Evolutionary conservation across 2,888 invertebrate genomes (phyloP).

Genomic region (Odontothrips loti): DNA sequence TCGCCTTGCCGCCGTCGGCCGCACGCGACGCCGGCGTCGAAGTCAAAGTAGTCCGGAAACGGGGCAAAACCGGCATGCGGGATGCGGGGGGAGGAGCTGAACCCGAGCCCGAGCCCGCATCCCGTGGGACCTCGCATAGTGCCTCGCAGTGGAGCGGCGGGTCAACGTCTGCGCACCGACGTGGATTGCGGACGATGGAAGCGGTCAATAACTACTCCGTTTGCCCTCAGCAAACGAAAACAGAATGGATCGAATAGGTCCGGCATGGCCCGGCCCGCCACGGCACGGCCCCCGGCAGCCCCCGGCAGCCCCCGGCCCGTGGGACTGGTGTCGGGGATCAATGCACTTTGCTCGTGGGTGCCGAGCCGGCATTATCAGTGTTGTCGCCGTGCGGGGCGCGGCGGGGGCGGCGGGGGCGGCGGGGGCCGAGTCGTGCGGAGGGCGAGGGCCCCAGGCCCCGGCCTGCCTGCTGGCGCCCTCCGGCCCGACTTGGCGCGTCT

Average conservation of each 20-base stretch:
- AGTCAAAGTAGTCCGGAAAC: no score
- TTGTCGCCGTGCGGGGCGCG: background rate
- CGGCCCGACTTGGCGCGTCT: background rate
- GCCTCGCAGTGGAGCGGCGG: no score
- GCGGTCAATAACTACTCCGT: background rate
- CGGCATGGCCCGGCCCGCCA: background rate
- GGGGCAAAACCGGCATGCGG: no score
- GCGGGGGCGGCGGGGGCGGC: no score
- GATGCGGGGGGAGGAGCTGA: no score
- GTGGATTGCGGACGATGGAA: background rate
- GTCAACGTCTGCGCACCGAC: no score
- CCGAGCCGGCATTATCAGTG: background rate
- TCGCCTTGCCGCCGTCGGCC: no score
- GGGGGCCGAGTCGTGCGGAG: no score
- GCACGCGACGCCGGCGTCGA: no score
- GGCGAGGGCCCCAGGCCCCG: no score
- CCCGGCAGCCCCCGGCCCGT: background rate
- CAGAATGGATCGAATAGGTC: background rate
- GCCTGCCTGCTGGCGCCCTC: background rate
- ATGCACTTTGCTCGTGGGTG: constrained; percentile 7
- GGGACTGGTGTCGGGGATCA: background rate
- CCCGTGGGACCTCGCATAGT: no score
- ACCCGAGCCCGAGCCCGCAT: no score
- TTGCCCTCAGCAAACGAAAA: constrained; percentile 11
- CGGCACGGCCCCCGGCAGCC: background rate